These are phyloP conservation scores for Agrochola litura DNA, from an alignment of 2,888 invertebrate genomes.

Conservation along the genomic window DNA sequence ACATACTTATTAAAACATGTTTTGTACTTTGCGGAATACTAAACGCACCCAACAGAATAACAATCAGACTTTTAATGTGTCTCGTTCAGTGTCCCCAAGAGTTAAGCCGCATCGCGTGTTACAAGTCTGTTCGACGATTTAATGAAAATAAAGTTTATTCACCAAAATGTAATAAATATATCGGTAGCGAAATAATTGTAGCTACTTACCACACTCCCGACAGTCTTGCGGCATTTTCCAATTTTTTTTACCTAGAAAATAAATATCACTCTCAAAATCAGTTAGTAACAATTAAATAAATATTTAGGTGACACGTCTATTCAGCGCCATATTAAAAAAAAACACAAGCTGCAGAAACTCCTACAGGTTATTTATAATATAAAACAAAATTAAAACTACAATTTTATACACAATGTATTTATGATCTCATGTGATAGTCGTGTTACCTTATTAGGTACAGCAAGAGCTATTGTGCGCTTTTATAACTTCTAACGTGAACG, in stretches of 20 bases:
- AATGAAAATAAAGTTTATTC: not conserved
- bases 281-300: slow-evolving; percentile 24
- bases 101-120: slow-evolving; percentile 27
- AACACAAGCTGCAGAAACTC: not conserved
- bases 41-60: no score
- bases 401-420: no score
- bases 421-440: slow-evolving; percentile 20
- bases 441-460: not conserved
- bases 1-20: not conserved
- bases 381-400: no score
- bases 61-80: not conserved
- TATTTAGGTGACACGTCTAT: not conserved
- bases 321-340: not conserved
- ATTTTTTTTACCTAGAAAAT: slow-evolving; percentile 50
- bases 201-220: slow-evolving; percentile 35
- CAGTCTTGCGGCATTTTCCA: slow-evolving; percentile 44
- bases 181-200: not conserved
- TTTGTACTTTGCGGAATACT: not conserved
- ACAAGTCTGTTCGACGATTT: slow-evolving; percentile 46
- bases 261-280: slow-evolving; percentile 55
- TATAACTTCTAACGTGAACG: not conserved
- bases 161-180: not conserved
- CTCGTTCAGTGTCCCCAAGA: not conserved
- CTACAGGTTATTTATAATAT: not conserved
- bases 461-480: not conserved